Base-by-base conservation (phyloP, 2,888 invertebrate genomes). In the Athalia circularis region DNA sequence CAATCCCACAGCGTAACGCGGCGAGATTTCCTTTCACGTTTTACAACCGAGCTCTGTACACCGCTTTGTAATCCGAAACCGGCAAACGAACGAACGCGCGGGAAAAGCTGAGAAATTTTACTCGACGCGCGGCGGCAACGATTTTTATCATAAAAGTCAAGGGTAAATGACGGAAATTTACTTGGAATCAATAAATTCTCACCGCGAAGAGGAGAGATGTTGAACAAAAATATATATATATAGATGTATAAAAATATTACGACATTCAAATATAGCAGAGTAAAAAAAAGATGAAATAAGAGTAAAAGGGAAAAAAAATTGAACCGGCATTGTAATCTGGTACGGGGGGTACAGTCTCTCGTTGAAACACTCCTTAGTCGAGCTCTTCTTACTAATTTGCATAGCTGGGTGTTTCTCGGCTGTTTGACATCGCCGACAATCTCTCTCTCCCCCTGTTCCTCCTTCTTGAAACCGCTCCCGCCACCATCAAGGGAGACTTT, bases 341-440 rank as follows among this genome's bases (percentile, higher is more conserved):
- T 68, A 52, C 57, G 43, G 43, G 9, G 5, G 43, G 54, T 15
- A 43, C 64, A 7, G 43, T 45, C 59, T 47, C 59, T 72, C 72
- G 59, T 72, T 47, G 72, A 59, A 72, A 72, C 59, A 72, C 72
- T 72, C 72, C 72, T 72, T 57, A 59, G 72, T 72, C 59, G 59
- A 72, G 15, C 47, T 72, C 72, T 57, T 59, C 72, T 59, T 72
- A 72, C 72, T 72, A 72, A 72, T 72, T 72, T 72, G 72, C 72
- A 72, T 72, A 72, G 57, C 72, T 72, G 45, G 72, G 72, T 72
- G 72, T 72, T 72, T 72, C 72, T 59, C 72, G 72, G 47, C 72
- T 72, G 72, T 72, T 72, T 72, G 72, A 72, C 59, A 72, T 59
- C 72, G 59, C 15, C 59, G 72, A 68, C 68, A 47, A 68, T 68